Conservation (phyloP, 2,113 vertebrate species). For the Amazona vittata region DNA sequence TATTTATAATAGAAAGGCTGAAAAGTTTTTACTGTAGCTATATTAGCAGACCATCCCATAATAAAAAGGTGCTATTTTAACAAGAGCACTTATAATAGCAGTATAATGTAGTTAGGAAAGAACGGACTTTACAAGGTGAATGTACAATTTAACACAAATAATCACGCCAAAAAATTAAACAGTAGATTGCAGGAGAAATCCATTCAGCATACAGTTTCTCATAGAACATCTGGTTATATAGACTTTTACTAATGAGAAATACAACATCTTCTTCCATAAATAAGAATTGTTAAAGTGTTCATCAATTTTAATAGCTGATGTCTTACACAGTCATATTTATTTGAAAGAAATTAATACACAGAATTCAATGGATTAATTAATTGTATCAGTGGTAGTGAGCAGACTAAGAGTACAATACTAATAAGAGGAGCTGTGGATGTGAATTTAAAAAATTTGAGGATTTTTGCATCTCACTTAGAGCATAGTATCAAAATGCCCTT, state of each 20-base stretch:
- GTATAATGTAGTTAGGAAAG: constrained; percentile 33
- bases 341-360: neutral
- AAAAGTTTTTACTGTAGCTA: neutral
- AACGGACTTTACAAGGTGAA: constrained; percentile 36
- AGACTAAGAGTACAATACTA: neutral
- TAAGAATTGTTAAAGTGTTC: neutral
- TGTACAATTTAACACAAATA: constrained; percentile 5
- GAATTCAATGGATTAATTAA: neutral
- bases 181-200: neutral
- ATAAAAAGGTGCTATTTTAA: constrained; percentile 50
- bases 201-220: neutral
- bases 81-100: neutral
- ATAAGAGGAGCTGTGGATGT: neutral
- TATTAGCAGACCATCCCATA: neutral
- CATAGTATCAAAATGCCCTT: neutral
- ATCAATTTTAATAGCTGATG: neutral
- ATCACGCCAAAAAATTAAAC: neutral
- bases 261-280: neutral
- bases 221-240: neutral
- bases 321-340: neutral
- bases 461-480: neutral
- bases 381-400: neutral
- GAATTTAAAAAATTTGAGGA: neutral
- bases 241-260: neutral
- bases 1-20: constrained; percentile 21